phyloP scores from a whole-genome alignment of 2,888 invertebrate species.

The Tenthredo distinguenda region DNA sequence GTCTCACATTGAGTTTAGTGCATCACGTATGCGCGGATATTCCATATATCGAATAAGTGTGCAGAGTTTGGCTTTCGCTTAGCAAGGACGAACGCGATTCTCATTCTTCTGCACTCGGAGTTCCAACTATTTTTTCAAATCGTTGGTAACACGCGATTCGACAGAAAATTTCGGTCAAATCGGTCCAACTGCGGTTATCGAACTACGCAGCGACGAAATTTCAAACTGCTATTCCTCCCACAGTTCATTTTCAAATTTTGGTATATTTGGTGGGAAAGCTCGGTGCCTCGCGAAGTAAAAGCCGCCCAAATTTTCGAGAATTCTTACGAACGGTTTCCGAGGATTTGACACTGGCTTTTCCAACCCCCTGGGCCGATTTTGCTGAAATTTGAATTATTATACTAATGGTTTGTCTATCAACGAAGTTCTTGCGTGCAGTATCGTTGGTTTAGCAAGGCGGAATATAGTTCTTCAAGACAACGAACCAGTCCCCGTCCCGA shows the following conservation, averaged over 20 bases:
- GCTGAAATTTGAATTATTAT: background rate
- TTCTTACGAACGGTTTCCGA: too few species aligned
- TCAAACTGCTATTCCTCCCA: too few species aligned
- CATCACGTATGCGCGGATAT: background rate
- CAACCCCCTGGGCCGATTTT: background rate
- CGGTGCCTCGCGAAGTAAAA: too few species aligned
- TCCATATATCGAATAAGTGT: slow-evolving; percentile 11
- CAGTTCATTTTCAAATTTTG: too few species aligned
- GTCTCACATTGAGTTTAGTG: background rate
- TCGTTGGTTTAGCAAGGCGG: background rate
- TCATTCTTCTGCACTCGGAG: background rate
- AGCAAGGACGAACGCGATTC: background rate
- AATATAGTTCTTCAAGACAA: background rate
- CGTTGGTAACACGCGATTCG: background rate
- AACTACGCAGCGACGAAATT: too few species aligned
- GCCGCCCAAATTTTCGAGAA: too few species aligned
- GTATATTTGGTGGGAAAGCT: too few species aligned
- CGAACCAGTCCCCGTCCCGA: background rate
- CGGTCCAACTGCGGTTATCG: too few species aligned
- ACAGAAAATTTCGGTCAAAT: too few species aligned
- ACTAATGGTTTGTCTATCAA: background rate
- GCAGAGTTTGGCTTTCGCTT: background rate
- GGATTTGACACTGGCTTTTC: background rate
- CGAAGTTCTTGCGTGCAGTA: background rate
- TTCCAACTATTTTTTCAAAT: background rate